Evolutionary conservation across 2,113 vertebrate genomes (phyloP).

Genomic region (Lasiurus borealis): DNA sequence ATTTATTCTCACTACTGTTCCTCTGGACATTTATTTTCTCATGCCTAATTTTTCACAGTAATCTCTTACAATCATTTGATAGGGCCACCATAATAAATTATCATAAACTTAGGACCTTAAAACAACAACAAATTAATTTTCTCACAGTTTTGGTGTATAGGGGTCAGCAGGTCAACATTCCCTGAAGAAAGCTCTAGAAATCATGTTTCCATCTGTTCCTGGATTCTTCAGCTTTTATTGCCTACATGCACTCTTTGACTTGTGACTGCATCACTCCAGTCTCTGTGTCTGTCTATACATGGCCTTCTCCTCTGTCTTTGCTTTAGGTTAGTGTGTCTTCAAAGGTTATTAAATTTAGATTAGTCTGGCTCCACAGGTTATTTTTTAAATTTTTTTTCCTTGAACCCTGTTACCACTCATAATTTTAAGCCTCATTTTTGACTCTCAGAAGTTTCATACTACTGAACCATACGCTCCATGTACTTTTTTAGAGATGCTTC

Average conservation of each 20-base stretch:
- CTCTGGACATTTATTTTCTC: not conserved
- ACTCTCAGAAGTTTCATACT: not conserved
- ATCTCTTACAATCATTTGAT: not conserved
- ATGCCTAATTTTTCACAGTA: not conserved
- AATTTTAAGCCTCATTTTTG: not conserved
- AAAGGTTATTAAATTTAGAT: not conserved
- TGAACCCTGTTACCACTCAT: not conserved
- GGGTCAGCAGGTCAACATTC: not conserved
- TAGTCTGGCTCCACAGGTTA: not conserved
- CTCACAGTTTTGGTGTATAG: not conserved
- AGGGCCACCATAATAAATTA: not conserved
- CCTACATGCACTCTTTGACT: not conserved
- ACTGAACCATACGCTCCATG: not conserved
- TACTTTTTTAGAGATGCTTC: not conserved
- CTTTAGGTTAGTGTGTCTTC: not conserved
- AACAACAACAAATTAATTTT: slow-evolving; percentile 3
- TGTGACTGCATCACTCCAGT: not conserved
- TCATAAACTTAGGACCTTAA: not conserved
- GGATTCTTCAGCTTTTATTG: not conserved
- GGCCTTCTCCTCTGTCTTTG: not conserved
- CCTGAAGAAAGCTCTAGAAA: not conserved
- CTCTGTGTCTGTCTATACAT: not conserved
- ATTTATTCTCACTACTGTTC: not conserved
- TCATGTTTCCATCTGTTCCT: not conserved
- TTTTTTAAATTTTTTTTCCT: not conserved